Evolutionary conservation across 1,140 invertebrate genomes (phyloP), one percentile per base, ranked within the genome.

Genomic region (Drosophila subpulchrella): DNA sequence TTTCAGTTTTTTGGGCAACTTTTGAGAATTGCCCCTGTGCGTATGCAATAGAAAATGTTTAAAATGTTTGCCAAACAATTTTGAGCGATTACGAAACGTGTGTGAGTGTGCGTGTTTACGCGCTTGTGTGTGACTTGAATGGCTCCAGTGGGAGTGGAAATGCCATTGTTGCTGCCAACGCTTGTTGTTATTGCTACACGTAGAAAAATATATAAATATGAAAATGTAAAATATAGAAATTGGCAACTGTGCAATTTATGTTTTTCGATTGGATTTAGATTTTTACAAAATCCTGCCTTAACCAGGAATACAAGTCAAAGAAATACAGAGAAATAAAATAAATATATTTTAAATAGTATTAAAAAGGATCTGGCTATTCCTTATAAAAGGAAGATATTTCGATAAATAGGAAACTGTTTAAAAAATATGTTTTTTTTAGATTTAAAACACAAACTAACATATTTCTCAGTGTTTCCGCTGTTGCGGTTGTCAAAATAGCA

Each of bases 51-150:
- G n/a, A 38, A 66, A 63, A 53, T 41, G 51, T 32, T 59, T 81
- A 51, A 73, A 73, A 70, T 85, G 61, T 85, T 85, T 85, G 67
- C 53, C 39, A 44, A 85, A 65, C 81, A 85, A 85, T 85, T 75
- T 75, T 81, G 68, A 78, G 63, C 60, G 78, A 85, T 81, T 85
- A 80, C 71, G 57, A 71, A 75, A 75, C 65, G 46, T 30, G 34
- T 58, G 53, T 53, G 8, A 55, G 44, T 58, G 32, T 11, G 42
- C 15, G 42, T 41, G 62, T 41, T 50, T 51, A 32, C 34, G 54
- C 46, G 51, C 44, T 50, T 67, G 59, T 67, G 48, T 53, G 66
- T 54, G 67, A 72, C 71, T 55, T 62, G 56, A 74, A 74, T 74
- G 71, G 67, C 53, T 75, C 73, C 54, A 63, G 57, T 42, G 63